Percentiles rank a stretch among this genome's conserved stretches.
These are phyloP conservation scores for Perdita meconis DNA, from an alignment of 2,888 invertebrate species.

Conservation along the genomic window DNA sequence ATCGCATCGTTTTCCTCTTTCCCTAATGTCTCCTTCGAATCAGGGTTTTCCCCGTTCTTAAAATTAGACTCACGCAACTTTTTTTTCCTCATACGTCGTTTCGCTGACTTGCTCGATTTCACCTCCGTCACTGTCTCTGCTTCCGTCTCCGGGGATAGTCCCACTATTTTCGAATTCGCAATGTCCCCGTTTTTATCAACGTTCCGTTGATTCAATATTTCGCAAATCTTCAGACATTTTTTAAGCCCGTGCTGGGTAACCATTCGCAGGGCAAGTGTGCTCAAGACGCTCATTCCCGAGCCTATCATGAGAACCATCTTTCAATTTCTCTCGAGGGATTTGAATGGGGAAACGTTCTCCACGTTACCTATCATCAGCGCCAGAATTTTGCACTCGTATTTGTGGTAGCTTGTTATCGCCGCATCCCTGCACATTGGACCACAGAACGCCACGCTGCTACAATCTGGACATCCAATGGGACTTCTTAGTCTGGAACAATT, in stretches of 20 bases:
- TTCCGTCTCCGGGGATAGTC: background rate
- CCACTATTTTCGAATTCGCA: background rate
- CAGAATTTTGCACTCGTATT: conserved; percentile 90
- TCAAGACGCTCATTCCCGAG: conserved; percentile 93
- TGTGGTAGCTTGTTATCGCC: conserved; percentile 89
- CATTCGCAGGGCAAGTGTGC: conserved; percentile 90
- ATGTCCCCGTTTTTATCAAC: background rate
- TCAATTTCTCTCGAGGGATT: background rate
- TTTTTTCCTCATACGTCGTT: conserved; percentile 74
- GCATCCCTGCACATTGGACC: conserved; percentile 87
- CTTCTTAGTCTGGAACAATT: conserved; percentile 87
- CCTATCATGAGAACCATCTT: conserved; percentile 81
- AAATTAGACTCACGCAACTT: conserved; percentile 71
- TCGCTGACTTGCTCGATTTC: conserved; percentile 71
- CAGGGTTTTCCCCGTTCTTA: conserved; percentile 26
- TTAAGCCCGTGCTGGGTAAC: conserved; percentile 89
- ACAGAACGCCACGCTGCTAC: conserved; percentile 92
- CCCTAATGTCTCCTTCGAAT: background rate
- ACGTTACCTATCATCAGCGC: conserved; percentile 89
- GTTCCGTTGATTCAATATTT: background rate
- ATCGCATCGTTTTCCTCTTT: conserved; percentile 58
- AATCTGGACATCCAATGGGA: conserved; percentile 90
- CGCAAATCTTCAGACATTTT: conserved; percentile 84
- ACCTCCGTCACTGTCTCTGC: background rate
- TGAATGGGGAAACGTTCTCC: background rate